Conservation (phyloP, 2,888 invertebrate genomes). For the Netelia inedita region DNA sequence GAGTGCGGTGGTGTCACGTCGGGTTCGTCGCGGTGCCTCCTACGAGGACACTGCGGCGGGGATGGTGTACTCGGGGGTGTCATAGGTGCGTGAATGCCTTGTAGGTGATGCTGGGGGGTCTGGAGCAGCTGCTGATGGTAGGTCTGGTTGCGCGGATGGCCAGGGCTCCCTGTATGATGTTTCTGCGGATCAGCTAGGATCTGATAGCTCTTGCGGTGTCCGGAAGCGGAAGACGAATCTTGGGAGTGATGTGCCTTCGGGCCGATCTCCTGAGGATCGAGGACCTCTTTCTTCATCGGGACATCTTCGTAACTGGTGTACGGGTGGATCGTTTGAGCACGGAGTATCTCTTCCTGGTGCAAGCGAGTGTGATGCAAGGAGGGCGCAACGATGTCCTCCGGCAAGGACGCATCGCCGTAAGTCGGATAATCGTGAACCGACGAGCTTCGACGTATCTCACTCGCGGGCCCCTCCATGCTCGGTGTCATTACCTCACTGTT, state of each 20-base stretch:
- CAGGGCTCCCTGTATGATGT: slow-evolving; percentile 13
- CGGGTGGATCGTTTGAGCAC: slow-evolving; percentile 78
- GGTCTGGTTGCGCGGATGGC: slow-evolving; percentile 28
- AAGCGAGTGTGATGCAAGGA: not conserved
- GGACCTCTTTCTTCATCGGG: slow-evolving; percentile 30
- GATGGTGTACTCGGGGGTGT: slow-evolving; percentile 93
- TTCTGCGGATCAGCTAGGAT: slow-evolving; percentile 53
- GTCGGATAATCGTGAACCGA: slow-evolving; percentile 81
- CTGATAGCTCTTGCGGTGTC: slow-evolving; percentile 60
- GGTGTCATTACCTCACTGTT: slow-evolving; percentile 26
- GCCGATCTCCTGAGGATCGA: slow-evolving; percentile 26
- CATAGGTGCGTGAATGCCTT: slow-evolving; percentile 87
- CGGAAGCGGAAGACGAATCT: slow-evolving; percentile 19
- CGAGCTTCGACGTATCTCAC: slow-evolving; percentile 59
- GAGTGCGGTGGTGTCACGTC: slow-evolving; percentile 67
- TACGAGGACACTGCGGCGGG: slow-evolving; percentile 87
- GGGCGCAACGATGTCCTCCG: not conserved
- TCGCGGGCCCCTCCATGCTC: slow-evolving; percentile 36
- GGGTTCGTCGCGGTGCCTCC: slow-evolving; percentile 83
- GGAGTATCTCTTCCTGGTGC: slow-evolving; percentile 57
- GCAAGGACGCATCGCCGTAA: slow-evolving; percentile 62
- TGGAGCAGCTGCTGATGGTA: slow-evolving; percentile 79
- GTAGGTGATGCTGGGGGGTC: slow-evolving; percentile 80
- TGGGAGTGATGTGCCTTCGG: not conserved
- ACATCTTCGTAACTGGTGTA: slow-evolving; percentile 63